Base-by-base conservation (phyloP, 2,113 vertebrate genomes). In the Apeltes quadracus region DNA sequence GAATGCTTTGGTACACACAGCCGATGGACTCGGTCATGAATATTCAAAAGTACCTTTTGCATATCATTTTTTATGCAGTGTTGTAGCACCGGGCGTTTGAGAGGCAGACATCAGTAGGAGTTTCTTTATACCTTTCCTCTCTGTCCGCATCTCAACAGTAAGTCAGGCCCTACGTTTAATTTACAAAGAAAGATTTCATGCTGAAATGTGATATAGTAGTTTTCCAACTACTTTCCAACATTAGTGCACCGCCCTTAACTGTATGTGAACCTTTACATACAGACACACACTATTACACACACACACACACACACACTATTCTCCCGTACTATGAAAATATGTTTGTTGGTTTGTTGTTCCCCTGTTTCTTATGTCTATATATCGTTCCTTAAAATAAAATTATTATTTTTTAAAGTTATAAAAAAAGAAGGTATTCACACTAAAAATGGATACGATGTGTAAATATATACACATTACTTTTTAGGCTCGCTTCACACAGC, bases 1-100 rank as follows among this genome's bases (percentile, higher is more conserved):
- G 98, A 98, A 97, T 97, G 96, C 96, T 95, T 62, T 95, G 94
- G 95, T 95, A 93, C 94, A 97, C 97, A 96, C 95, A 97, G 95
- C 95, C 96, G 93, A 95, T 95, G 96, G 96, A 96, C 95, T 88
- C 94, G 94, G 93, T 96, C 96, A 99, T 99, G 97, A 98, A 98
- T 99, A 99, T 99, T 98, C 96, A 98, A 96, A 96, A 93, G 92
- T 94, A 93, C 95, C 94, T 94, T 94, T 94, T 94, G 95, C 96
- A 97, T 90, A 76, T 88, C 2, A 91, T 91, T 91, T 84, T 72
- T 76, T 81, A 91, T 92, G 82, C 86, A 86, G 89, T 53, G 84
- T 88, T 85, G 74, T 79, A 81, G 69, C 87, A 65, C 71, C 46
- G 63, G 66, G 68, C 54, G 46, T 57, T 63, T 44, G 70, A 63